Evolutionary conservation across 2,888 invertebrate genomes (phyloP), one percentile per base, ranked within the genome.

Genomic region (Eumacrocentrus americanus): DNA sequence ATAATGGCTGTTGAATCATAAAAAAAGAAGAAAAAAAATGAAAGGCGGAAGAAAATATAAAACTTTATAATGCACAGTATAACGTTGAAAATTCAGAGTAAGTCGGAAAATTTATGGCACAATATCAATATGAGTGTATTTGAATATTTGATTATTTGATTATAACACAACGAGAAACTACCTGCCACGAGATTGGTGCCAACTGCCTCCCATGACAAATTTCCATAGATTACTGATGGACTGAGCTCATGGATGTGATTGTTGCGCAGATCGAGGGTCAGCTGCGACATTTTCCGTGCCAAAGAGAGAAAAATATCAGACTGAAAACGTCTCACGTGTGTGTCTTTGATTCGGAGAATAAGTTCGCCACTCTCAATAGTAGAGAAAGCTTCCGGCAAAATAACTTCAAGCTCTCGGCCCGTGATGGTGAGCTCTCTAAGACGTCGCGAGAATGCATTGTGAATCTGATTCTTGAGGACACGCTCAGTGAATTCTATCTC

Each of bases 171-270:
- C 9, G 7, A 47, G 14, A 22, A 12, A 37, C 6, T 81, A 91
- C 91, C 91, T 82, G 91, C 89, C 58, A 94, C 88, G 77, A 93
- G 86, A 75, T 92, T 91, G 3, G 94, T 94, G 11, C 94, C 94
- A 67, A 92, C 90, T 67, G 90, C 89, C 81, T 93, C 93, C 94
- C 94, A 94, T 20, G 91, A 91, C 68, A 90, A 88, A 80, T 94
- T 94, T 23, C 91, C 91, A 80, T 94, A 94, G 78, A 95, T 90
- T 64, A 91, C 90, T 64, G 92, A 91, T 29, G 94, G 92, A 79
- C 91, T 91, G 67, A 95, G 84, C 66, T 91, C 89, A 61, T 90
- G 87, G 74, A 95, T 87, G 82, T 89, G 88, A 83, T 95, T 95
- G 78, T 90, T 86, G 67, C 93, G 88, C 66, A 95, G 84, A 80